Base-by-base conservation (phyloP, 1,140 invertebrate genomes). In the Trachymyrmex cornetzi region DNA sequence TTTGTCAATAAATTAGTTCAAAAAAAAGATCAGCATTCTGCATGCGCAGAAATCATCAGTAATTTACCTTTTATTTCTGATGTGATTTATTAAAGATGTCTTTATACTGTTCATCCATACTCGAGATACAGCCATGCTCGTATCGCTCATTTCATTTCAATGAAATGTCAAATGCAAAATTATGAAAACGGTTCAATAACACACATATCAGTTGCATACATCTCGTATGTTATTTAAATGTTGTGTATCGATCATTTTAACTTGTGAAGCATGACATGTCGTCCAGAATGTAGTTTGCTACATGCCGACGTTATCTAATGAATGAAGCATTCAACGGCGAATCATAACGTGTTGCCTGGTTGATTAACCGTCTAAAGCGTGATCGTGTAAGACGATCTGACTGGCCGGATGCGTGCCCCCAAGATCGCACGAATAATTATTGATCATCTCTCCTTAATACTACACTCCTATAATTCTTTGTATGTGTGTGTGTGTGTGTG, bases 281-380 rank as follows among this genome's bases (percentile, higher is more conserved):
- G 85, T 84, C 79, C 48, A 90, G 89, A 85, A 90, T 88, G 74
- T 84, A 57, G 77, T 91, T 92, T 91, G 85, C 80, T 86, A 89
- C 89, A 82, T 79, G 87, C 88, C 90, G 71, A 86, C 86, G 87
- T 92, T 92, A 91, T 91, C 91, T 92, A 72, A 88, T 91, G 91
- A 92, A 92, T 90, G 90, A 88, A 89, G 89, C 88, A 92, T 91
- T 91, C 88, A 91, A 75, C 87, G 75, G 44, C 38, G 57, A 87
- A 85, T 84, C 86, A 55, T 75, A 50, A 67, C 61, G 48, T 57
- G 82, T 55, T 79, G 59, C 50, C 72, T 38, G 59, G 57, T 85
- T 38, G 82, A 79, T 67, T 64, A 79, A 48, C 30, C 61, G 50
- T 77, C 75, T 79, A 66, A 85, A 66, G 61, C 22, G 63, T 16